Base-by-base conservation (phyloP, 2,888 invertebrate genomes). In the Bedellia somnulentella region DNA sequence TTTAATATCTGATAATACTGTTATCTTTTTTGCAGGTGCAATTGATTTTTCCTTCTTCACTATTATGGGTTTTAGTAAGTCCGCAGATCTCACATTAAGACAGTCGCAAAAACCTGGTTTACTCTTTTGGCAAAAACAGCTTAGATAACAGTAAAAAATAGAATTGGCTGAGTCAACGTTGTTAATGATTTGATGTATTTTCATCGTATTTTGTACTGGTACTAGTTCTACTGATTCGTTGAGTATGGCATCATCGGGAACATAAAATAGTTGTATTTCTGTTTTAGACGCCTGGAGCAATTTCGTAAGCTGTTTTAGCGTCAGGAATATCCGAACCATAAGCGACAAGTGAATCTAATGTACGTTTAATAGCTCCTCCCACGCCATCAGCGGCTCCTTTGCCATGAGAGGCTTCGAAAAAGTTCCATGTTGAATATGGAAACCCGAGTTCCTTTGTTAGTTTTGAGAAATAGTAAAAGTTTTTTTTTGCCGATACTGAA, bases 331-430 rank as follows among this genome's bases (percentile, higher is more conserved):
- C 29, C 15, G 9, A 11, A 10, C 31, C 29, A 10, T 28, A 24
- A 11, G 21, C 16, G 9, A 35, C 27, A 24, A 10, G 6, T 12
- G 24, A 12, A 24, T 34, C 30, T 11, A 30, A 25, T 9, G 22
- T 28, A n/a, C 31, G 17, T 27, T 34, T 34, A 10, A 32, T 10
- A 21, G 28, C 24, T 10, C 32, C 32, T 4, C 34, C 34, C 10
- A 34, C 18, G 13, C 30, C 34, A 27, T 34, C 34, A 10, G 34
- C 34, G 5, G 31, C 31, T 8, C 31, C 34, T 18, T 30, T 34
- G 9, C 30, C 27, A 15, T 34, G 30, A 4, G 23, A 18, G n/a
- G 27, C 23, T 22, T 34, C 30, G 14, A 27, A 34, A 27, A 21
- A 34, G n/a, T 14, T 13, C 34, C 30, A 30, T 11, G 27, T 34